These are phyloP conservation scores for Thera obeliscata DNA, from an alignment of 2,888 invertebrate genomes.

Conservation along the genomic window DNA sequence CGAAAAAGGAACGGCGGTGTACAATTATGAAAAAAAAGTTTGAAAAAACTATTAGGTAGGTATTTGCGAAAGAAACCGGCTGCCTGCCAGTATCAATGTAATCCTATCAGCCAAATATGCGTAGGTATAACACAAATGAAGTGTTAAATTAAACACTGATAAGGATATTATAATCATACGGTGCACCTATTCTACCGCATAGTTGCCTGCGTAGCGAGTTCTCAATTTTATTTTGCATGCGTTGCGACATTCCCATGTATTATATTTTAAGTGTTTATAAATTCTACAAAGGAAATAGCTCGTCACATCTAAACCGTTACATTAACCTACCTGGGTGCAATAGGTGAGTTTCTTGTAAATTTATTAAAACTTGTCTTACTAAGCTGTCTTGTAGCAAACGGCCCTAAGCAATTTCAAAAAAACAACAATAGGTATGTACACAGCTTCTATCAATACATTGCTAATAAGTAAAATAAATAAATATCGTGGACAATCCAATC, in stretches of 20 bases:
- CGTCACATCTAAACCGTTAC: background rate
- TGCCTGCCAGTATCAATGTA: background rate
- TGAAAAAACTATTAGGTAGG: background rate
- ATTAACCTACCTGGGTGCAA: conserved; percentile 1
- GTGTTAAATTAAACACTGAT: conserved; percentile 5
- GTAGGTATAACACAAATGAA: conserved; percentile 1
- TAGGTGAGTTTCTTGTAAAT: conserved; percentile 7
- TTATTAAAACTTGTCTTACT: background rate
- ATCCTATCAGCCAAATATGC: background rate
- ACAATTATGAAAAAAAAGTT: background rate
- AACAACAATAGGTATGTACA: background rate
- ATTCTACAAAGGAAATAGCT: conserved; percentile 8
- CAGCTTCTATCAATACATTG: no score
- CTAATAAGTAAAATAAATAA: no score
- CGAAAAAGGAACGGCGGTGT: no score
- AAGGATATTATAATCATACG: conserved; percentile 4
- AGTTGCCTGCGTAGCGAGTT: conserved; percentile 15
- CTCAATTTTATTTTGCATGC: conserved; percentile 10
- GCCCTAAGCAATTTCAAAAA: background rate
- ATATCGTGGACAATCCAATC: no score
- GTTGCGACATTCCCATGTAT: conserved; percentile 10
- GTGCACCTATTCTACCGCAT: background rate
- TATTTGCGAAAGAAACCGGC: no score
- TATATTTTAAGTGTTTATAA: background rate
- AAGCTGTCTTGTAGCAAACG: background rate